Evolutionary conservation across 2,113 vertebrate genomes (phyloP).

Genomic region (Formicarius rufipectus): DNA sequence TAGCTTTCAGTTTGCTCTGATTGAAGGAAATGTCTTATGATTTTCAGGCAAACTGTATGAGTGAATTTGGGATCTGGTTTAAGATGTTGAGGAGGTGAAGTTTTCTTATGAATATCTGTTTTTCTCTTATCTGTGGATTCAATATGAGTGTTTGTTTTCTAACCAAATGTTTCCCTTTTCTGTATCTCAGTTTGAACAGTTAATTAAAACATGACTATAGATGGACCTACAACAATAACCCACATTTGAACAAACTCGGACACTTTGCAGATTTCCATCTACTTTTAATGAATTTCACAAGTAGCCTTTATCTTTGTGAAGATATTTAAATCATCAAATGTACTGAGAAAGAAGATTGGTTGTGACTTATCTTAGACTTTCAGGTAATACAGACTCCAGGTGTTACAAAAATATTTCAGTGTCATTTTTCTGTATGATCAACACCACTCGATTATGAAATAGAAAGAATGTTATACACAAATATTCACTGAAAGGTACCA

Average conservation of each 20-base stretch:
- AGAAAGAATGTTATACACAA: neutral
- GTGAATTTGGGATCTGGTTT: neutral
- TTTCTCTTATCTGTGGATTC: neutral
- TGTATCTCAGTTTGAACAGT: neutral
- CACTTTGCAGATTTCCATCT: neutral
- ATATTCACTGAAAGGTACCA: neutral
- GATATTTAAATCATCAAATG: neutral
- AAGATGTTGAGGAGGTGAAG: neutral
- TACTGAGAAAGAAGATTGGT: neutral
- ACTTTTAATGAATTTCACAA: neutral
- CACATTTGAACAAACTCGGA: neutral
- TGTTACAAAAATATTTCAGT: neutral
- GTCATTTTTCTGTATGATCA: neutral
- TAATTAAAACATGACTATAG: neutral
- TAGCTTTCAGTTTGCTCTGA: neutral
- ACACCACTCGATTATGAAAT: neutral
- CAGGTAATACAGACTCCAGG: neutral
- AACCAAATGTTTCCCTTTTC: neutral
- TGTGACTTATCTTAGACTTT: neutral
- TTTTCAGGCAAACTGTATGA: neutral
- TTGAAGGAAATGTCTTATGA: neutral
- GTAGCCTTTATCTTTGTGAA: neutral
- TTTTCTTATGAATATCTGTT: neutral
- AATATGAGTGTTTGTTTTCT: neutral
- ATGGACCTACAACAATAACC: neutral